Conservation (phyloP, 2,113 vertebrate species). For the Cyanoramphus novaezelandiae region DNA sequence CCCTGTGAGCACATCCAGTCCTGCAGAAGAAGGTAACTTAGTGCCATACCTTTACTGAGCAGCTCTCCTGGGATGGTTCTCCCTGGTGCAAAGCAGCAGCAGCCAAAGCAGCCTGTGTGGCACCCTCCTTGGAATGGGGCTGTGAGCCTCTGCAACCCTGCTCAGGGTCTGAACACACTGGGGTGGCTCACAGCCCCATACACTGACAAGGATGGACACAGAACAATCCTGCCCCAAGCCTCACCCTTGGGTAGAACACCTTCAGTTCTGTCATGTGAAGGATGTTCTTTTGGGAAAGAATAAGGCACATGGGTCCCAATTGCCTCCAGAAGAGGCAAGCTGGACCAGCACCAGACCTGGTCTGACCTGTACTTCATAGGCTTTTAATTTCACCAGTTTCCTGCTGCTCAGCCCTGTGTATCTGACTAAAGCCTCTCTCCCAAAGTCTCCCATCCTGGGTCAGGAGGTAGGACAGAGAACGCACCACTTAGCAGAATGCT, state of each 20-base stretch:
- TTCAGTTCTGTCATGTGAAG: not conserved
- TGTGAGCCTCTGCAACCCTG: not conserved
- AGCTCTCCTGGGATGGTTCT: not conserved
- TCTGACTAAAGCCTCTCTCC: not conserved
- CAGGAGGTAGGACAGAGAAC: not conserved
- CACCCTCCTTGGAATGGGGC: not conserved
- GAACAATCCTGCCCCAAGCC: rapidly evolving
- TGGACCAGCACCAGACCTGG: not conserved
- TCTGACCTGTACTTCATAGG: not conserved
- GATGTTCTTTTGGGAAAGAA: not conserved
- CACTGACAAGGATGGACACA: rapidly evolving
- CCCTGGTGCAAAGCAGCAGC: not conserved
- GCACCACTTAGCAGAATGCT: not conserved
- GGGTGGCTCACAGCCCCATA: not conserved
- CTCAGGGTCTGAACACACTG: not conserved
- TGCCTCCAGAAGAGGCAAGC: not conserved
- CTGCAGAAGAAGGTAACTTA: not conserved
- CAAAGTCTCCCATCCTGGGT: not conserved
- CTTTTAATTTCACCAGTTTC: not conserved
- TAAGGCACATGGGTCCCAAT: not conserved
- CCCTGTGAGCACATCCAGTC: not conserved
- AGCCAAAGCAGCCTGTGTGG: not conserved
- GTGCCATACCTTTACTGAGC: not conserved
- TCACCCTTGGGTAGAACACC: not conserved
- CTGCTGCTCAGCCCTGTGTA: not conserved